These are phyloP conservation scores for Diacarnus erythraeanus DNA, from an alignment of 37 sponge, comb jelly and placozoan genomes.

Conservation along the genomic window DNA sequence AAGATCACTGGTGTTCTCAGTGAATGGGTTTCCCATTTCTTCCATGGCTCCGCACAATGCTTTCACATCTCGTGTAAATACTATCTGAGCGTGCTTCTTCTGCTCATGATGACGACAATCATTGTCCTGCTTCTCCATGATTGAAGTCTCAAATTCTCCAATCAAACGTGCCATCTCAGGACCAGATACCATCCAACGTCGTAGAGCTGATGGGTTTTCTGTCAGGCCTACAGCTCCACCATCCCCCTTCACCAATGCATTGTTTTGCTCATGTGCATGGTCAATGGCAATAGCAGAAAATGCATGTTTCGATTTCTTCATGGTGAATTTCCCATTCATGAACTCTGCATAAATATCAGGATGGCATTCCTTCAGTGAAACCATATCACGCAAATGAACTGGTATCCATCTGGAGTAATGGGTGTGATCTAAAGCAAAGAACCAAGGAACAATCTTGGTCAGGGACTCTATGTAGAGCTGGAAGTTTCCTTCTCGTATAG, in stretches of 20 bases:
- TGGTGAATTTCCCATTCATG: slow-evolving; percentile 10
- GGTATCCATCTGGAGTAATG: slow-evolving; percentile 39
- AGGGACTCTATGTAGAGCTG: slow-evolving; percentile 16
- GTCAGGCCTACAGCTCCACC: slow-evolving; percentile 41
- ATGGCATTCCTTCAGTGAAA: slow-evolving; percentile 11
- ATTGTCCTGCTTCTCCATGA: background rate
- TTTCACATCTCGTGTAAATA: slow-evolving; percentile 19
- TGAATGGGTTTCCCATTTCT: no score
- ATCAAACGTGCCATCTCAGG: slow-evolving; percentile 39
- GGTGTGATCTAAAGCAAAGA: slow-evolving; percentile 36
- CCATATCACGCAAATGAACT: slow-evolving; percentile 36
- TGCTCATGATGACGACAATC: slow-evolving; percentile 33
- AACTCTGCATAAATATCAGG: slow-evolving; percentile 19
- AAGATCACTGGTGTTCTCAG: background rate
- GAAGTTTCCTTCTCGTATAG: slow-evolving; percentile 24
- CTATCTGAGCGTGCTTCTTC: slow-evolving; percentile 13
- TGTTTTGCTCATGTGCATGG: slow-evolving; percentile 22
- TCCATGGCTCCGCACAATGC: no score
- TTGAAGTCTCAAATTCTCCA: slow-evolving; percentile 20
- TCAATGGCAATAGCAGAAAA: slow-evolving; percentile 46
- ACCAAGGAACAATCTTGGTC: slow-evolving; percentile 24
- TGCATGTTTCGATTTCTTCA: slow-evolving; percentile 9
- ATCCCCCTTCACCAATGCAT: slow-evolving; percentile 40
- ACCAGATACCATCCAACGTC: slow-evolving; percentile 47
- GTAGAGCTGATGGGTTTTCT: slow-evolving; percentile 25